These are phyloP conservation scores for Scatophagus argus DNA, from an alignment of 2,113 vertebrate species.

Conservation along the genomic window DNA sequence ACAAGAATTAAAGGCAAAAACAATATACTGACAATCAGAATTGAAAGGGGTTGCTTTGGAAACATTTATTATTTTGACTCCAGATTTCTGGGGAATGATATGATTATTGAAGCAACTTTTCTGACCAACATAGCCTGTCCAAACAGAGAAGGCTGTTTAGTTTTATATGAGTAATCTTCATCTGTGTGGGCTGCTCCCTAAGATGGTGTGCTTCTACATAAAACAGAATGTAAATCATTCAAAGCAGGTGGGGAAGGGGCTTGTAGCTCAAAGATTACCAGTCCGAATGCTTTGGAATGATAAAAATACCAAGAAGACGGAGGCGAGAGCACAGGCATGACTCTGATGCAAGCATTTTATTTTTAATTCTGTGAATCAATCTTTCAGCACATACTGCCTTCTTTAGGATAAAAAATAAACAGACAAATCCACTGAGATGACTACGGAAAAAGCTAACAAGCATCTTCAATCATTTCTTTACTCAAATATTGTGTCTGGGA, in stretches of 20 bases:
- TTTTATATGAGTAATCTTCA: neutral
- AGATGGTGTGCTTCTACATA: neutral
- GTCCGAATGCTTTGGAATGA: constrained; percentile 6
- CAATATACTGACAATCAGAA: neutral
- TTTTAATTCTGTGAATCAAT: constrained; percentile 54
- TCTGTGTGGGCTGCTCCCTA: neutral
- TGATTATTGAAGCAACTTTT: neutral
- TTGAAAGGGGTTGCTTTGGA: too few species aligned
- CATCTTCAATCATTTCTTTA: neutral
- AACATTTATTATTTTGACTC: neutral
- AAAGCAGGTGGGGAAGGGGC: neutral
- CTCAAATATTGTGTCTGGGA: neutral
- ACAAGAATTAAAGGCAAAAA: neutral
- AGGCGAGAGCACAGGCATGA: constrained; percentile 36
- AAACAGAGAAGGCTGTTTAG: neutral
- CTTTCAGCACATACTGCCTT: constrained; percentile 6
- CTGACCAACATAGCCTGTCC: neutral
- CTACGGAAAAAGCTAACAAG: neutral
- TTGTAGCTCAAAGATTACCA: neutral
- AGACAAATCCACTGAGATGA: neutral
- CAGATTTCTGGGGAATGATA: neutral
- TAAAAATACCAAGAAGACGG: constrained; percentile 36
- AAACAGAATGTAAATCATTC: neutral
- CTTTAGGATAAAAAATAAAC: neutral
- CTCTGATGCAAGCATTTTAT: constrained; percentile 45